These are phyloP conservation scores for Drosophila pseudotalamancana DNA, from an alignment of 2,888 invertebrate species.

Conservation along the genomic window DNA sequence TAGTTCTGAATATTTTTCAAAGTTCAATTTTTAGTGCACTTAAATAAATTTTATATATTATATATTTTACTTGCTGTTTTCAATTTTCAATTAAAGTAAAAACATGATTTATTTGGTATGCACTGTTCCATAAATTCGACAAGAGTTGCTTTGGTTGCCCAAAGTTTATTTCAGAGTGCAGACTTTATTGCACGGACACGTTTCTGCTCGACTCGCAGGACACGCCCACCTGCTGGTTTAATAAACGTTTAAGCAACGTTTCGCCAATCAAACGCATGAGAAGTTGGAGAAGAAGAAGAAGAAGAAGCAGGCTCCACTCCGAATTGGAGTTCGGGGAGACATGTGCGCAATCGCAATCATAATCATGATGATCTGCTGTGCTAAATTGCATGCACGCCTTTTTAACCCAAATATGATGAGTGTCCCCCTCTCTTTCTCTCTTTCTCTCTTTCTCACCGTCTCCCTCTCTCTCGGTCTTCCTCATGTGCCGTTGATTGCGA, in stretches of 20 bases:
- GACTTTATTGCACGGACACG: conserved; percentile 15
- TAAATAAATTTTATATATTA: no score
- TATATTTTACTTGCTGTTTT: no score
- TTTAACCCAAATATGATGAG: conserved; percentile 70
- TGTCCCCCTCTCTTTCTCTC: not conserved
- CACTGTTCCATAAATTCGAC: no score
- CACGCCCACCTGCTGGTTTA: conserved; percentile 51
- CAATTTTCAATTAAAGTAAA: no score
- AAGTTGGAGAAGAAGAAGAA: no score
- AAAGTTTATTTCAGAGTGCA: not conserved
- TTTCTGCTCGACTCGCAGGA: conserved; percentile 25
- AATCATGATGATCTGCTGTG: conserved; percentile 65
- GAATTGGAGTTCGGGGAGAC: conserved; percentile 19
- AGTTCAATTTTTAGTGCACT: no score
- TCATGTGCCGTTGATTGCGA: conserved; percentile 46
- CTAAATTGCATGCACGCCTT: conserved; percentile 72
- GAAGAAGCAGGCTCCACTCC: conserved; percentile 14
- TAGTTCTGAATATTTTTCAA: no score
- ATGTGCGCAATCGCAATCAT: conserved; percentile 59
- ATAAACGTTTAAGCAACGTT: conserved; percentile 20
- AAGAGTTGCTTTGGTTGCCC: not conserved
- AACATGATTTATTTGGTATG: not conserved
- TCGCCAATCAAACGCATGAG: conserved; percentile 57
- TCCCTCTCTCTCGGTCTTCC: not conserved
- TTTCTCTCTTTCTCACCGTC: conserved; percentile 5